These are phyloP conservation scores for Stylophora pistillata DNA, from an alignment of 64 coral and sea anemone species.

Conservation along the genomic window DNA sequence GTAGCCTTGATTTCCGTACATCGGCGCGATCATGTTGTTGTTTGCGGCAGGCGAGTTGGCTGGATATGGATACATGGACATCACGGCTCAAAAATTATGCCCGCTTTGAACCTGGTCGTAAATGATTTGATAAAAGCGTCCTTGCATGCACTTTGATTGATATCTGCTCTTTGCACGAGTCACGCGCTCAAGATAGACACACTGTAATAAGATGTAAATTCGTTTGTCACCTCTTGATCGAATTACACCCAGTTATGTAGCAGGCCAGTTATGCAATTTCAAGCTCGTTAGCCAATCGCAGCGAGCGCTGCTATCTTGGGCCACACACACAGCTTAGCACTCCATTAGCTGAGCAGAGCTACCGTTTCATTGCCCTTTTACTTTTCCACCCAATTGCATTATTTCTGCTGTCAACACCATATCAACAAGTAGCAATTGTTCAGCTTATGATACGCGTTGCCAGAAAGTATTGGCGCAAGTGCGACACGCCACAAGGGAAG, in stretches of 20 bases:
- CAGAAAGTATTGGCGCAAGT: slow-evolving; percentile 56
- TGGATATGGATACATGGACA: slow-evolving; percentile 98
- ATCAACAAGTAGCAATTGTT: slow-evolving; percentile 77
- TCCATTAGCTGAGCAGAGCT: slow-evolving; percentile 65
- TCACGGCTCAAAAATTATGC: slow-evolving; percentile 65
- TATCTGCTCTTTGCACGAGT: slow-evolving; percentile 70
- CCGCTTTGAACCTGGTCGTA: slow-evolving; percentile 52
- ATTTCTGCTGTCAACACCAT: slow-evolving; percentile 98
- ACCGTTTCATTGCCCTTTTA: slow-evolving; percentile 74
- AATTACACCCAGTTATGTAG: slow-evolving; percentile 58
- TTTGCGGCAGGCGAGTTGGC: slow-evolving; percentile 80
- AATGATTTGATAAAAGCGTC: slow-evolving; percentile 63
- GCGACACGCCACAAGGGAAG: slow-evolving; percentile 68
- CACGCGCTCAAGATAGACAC: slow-evolving; percentile 83
- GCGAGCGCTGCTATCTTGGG: slow-evolving; percentile 36
- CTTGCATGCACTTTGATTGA: slow-evolving; percentile 57
- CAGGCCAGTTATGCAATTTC: slow-evolving; percentile 60
- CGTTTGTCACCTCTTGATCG: slow-evolving; percentile 81
- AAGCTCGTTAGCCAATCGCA: slow-evolving; percentile 68
- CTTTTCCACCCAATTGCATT: slow-evolving; percentile 72
- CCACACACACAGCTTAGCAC: slow-evolving; percentile 80
- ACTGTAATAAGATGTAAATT: slow-evolving; percentile 76
- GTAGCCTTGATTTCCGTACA: slow-evolving; percentile 96
- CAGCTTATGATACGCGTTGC: slow-evolving; percentile 55
- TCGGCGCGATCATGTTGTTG: slow-evolving; percentile 89